Evolutionary conservation across 2,797 vertebrate genomes (phyloP), one percentile per base, ranked within the genome.

Genomic region (Urophycis tenuis): DNA sequence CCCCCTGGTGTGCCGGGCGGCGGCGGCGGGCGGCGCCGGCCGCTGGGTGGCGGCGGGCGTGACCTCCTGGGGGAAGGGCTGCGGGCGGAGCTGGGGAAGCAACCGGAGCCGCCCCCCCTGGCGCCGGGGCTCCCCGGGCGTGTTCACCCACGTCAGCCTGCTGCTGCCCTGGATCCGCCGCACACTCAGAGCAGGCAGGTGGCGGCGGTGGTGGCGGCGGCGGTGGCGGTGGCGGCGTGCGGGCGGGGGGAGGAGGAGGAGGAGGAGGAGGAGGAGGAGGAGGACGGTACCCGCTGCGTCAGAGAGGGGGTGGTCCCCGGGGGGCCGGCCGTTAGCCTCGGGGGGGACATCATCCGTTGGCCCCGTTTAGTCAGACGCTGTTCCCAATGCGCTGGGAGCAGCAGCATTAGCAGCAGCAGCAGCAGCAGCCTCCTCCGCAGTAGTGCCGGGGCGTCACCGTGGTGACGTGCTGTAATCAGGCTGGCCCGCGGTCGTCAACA

Each of bases 1-100:
- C 7, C 93, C 95, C 29, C 90, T 98, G n/a, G 81, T 95, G 72
- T 97, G 96, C 86, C 83, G 12, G 0, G 87, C 76, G 22, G 81
- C 92, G 53, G 90, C 11, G 0, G 87, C 76, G 22, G 81, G 92
- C 49, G 90, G 84, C 30, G 83, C 88, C 0, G 88, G 94, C 2
- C 76, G 80, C 39, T 95, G 94, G 96, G 93, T 91, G 32, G 90
- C 91, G 0, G 85, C 92, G 77, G 96, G 95, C 2, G 89, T 97
- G 29, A 94, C 94, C 12, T 97, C 95, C 75, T 97, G 95, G 94
- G 95, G 96, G 3, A 94, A 95, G 84, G 95, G 95, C 30, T 97
- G 96, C 83, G 95, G 94, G 32, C 90, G 93, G 70, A 91, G 93
- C 80, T 97, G 96, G 95, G 83, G 72, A 70, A 86, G 89, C 71